Percentiles rank a stretch among this genome's conserved stretches.
Conservation (phyloP, 2,888 invertebrate genomes). For the Phasia obesa region DNA sequence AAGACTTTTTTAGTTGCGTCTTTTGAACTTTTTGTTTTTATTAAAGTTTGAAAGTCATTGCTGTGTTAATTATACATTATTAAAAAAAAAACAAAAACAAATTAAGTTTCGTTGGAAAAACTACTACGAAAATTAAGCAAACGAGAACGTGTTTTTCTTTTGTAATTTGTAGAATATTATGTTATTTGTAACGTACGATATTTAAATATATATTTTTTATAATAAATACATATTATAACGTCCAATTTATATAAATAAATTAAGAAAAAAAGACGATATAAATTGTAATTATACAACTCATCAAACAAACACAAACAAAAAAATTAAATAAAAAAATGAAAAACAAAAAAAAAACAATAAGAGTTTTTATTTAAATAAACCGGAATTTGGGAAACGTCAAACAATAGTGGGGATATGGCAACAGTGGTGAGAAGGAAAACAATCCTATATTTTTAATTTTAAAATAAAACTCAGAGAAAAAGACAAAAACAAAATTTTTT, state of each 20-base stretch:
- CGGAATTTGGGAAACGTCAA: neutral
- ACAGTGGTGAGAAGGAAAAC: too few species aligned
- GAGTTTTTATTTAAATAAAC: conserved; percentile 29
- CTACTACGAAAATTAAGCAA: conserved; percentile 59
- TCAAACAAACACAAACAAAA: conserved; percentile 72
- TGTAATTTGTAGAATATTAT: conserved; percentile 71
- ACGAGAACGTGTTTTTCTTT: conserved; percentile 57
- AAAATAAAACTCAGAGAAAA: too few species aligned
- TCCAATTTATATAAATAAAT: conserved; percentile 73
- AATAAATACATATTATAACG: conserved; percentile 71
- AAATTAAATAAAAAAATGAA: conserved; percentile 71
- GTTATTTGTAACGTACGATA: conserved; percentile 74
- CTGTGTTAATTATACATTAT: conserved; percentile 82
- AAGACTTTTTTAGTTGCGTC: conserved; percentile 73
- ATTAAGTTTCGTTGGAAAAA: conserved; percentile 66
- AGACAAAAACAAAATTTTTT: too few species aligned
- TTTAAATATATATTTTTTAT: conserved; percentile 76
- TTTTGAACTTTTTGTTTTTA: conserved; percentile 61
- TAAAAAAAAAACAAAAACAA: conserved; percentile 72
- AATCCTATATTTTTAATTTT: too few species aligned
- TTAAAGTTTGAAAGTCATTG: conserved; percentile 77
- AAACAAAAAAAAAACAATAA: conserved; percentile 41
- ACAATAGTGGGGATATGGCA: neutral
- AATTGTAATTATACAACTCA: conserved; percentile 71
- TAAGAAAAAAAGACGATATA: conserved; percentile 67